Evolutionary conservation across 1,140 invertebrate species (phyloP).

Genomic region (Mycetomoellerius zeteki): DNA sequence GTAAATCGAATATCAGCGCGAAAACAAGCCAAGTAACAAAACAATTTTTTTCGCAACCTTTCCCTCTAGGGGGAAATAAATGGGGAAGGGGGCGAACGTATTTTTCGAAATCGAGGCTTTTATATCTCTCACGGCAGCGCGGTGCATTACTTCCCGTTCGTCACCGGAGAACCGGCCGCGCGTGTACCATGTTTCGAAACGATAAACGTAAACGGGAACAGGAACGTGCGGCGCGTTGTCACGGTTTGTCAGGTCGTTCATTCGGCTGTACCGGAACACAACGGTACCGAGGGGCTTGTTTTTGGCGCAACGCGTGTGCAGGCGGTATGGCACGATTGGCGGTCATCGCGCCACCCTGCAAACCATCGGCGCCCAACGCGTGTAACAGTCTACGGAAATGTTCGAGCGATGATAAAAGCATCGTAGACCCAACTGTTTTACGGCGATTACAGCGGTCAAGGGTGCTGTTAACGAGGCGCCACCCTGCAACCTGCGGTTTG

Average conservation of each 20-base stretch:
- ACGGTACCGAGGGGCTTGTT: conserved; percentile 52
- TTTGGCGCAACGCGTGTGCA: conserved; percentile 53
- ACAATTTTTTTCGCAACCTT: background rate
- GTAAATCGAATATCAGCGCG: conserved; percentile 51
- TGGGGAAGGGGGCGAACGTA: background rate
- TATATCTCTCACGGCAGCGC: background rate
- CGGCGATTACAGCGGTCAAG: conserved; percentile 72
- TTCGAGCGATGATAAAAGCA: conserved; percentile 72
- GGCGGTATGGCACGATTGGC: background rate
- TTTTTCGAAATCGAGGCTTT: conserved; percentile 63
- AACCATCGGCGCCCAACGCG: conserved; percentile 54
- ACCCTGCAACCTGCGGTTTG: conserved; percentile 34
- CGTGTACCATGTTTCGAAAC: conserved; percentile 11
- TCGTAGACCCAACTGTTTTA: conserved; percentile 67
- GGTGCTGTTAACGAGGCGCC: conserved; percentile 70
- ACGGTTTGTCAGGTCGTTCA: conserved; percentile 64
- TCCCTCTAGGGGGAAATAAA: background rate
- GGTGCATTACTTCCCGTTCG: conserved; percentile 46
- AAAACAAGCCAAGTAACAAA: conserved; percentile 43
- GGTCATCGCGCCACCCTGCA: conserved; percentile 4
- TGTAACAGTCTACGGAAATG: conserved; percentile 63
- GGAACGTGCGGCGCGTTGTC: conserved; percentile 40
- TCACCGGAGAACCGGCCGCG: conserved; percentile 13
- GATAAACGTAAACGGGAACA: conserved; percentile 62
- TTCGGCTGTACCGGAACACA: conserved; percentile 64